Percentiles rank a stretch among this genome's conserved stretches.
phyloP scores from a whole-genome alignment of 2,113 vertebrate genomes.

The Anarhynchus alexandrinus region DNA sequence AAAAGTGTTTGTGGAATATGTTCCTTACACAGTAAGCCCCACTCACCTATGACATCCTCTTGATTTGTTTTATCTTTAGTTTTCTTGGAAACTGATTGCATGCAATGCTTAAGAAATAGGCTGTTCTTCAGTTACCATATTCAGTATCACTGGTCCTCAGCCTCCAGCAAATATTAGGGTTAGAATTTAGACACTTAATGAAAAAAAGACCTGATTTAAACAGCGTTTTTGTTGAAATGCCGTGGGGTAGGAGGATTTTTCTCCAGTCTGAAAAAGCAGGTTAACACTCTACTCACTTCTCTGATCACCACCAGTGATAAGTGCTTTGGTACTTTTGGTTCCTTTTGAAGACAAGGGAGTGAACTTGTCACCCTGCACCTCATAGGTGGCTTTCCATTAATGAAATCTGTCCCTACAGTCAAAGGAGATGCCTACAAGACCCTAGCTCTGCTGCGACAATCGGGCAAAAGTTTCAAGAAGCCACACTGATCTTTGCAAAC shows the following conservation, averaged over 20 bases:
- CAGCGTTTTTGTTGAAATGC: background rate
- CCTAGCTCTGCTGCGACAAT: background rate
- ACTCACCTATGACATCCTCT: background rate
- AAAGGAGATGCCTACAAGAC: background rate
- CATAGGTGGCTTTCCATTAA: background rate
- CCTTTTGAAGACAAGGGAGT: background rate
- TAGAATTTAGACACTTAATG: background rate
- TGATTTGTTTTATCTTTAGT: background rate
- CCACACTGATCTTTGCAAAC: background rate
- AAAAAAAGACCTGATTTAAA: background rate
- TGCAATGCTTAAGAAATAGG: background rate
- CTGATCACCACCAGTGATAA: background rate
- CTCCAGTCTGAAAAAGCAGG: background rate
- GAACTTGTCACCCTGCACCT: background rate
- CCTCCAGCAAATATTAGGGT: background rate
- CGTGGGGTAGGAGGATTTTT: background rate
- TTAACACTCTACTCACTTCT: fast-evolving
- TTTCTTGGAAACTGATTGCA: background rate
- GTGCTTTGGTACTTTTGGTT: background rate
- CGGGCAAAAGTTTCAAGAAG: background rate
- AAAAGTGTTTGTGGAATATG: background rate
- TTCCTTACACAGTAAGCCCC: background rate
- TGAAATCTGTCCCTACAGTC: background rate
- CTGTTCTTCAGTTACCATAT: background rate
- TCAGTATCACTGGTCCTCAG: background rate